Evolutionary conservation across 2,113 vertebrate genomes (phyloP).

Genomic region (Rutilus rutilus): DNA sequence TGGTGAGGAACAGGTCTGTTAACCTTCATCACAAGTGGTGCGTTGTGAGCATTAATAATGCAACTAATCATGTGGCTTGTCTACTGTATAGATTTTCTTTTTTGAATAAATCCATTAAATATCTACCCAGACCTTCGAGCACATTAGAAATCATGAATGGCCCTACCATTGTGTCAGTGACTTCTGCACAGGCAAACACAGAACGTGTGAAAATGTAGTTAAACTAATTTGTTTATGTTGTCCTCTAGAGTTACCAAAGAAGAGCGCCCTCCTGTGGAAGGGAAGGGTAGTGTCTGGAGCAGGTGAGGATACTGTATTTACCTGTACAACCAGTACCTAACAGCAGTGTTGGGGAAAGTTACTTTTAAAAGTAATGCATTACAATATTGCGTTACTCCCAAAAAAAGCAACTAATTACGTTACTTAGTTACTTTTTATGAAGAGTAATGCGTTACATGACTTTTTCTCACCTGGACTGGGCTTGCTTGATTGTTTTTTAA

Average conservation of each 20-base stretch:
- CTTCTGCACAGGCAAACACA: neutral
- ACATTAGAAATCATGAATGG: neutral
- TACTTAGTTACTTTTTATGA: no score
- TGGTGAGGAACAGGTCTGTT: neutral
- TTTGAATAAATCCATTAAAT: neutral
- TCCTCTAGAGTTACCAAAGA: slow-evolving; percentile 70
- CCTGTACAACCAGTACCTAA: neutral
- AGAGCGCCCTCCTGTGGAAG: slow-evolving; percentile 68
- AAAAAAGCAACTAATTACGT: no score
- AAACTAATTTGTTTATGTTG: neutral
- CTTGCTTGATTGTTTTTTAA: no score
- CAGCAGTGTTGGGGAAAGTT: no score
- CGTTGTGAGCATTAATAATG: neutral
- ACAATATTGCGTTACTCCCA: no score
- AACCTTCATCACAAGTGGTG: neutral
- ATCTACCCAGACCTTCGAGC: neutral
- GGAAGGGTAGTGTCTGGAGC: slow-evolving; percentile 73
- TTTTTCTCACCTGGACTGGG: no score
- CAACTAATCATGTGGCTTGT: neutral
- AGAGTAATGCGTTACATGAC: no score
- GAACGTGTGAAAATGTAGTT: neutral
- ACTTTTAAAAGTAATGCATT: no score
- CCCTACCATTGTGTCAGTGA: neutral
- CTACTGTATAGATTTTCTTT: neutral
- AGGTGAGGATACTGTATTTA: slow-evolving; percentile 62